phyloP scores from a whole-genome alignment of 2,888 invertebrate genomes.

The Linnaemya vulpina region DNA sequence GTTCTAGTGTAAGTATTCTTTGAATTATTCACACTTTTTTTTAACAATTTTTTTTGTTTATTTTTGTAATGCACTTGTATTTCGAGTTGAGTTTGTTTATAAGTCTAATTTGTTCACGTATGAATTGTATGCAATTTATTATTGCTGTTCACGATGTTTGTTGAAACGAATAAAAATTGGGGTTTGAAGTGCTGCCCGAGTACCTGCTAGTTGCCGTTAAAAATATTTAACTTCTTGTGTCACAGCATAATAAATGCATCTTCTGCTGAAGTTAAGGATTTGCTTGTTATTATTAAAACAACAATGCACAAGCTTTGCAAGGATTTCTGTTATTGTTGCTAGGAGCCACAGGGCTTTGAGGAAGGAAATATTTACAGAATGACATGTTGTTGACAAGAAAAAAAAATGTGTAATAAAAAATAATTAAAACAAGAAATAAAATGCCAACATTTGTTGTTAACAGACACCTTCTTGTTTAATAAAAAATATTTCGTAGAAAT shows the following conservation, averaged over 20 bases:
- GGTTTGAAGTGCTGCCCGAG: slow-evolving; percentile 59
- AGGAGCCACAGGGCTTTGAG: slow-evolving; percentile 5
- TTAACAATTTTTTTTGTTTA: slow-evolving; percentile 35
- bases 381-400: slow-evolving; percentile 5
- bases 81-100: slow-evolving; percentile 10
- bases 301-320: neutral
- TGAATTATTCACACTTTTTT: slow-evolving; percentile 65
- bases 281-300: slow-evolving; percentile 1
- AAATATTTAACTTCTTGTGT: slow-evolving; percentile 41
- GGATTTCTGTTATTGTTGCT: slow-evolving; percentile 14
- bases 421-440: slow-evolving; percentile 7
- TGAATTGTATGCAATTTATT: slow-evolving; percentile 55
- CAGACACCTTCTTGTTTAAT: slow-evolving; percentile 11
- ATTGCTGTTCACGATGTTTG: slow-evolving; percentile 26
- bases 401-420: neutral
- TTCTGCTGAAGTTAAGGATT: slow-evolving; percentile 54
- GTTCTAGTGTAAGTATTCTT: slow-evolving; percentile 54
- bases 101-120: slow-evolving; percentile 51
- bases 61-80: slow-evolving; percentile 37
- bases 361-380: slow-evolving; percentile 6
- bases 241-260: slow-evolving; percentile 58
- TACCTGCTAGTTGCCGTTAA: slow-evolving; percentile 46
- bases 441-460: neutral
- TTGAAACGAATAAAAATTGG: slow-evolving; percentile 61
- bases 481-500: neutral